Conservation (phyloP, 1,140 invertebrate genomes). For the Leptopilina boulardi region DNA sequence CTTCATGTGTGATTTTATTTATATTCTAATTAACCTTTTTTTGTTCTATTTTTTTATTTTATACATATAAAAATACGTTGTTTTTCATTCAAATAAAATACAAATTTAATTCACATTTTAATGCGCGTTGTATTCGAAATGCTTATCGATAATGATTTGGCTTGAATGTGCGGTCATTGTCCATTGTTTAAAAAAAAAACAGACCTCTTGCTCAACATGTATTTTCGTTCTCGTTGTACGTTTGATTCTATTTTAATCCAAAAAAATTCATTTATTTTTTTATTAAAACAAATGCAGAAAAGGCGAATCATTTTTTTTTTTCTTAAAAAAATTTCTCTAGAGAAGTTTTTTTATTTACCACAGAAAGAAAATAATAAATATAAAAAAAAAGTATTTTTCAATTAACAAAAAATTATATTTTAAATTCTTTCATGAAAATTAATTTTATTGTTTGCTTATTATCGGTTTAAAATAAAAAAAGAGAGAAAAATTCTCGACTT, state of each 20-base stretch:
- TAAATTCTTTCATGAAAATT: neutral
- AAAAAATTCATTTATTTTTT: too few species aligned
- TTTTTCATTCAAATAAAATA: neutral
- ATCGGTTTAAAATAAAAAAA: neutral
- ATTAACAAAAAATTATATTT: neutral
- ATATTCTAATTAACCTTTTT: neutral
- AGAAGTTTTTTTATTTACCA: too few species aligned
- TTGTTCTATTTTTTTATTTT: neutral
- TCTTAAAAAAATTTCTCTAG: too few species aligned
- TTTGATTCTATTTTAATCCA: slow-evolving; percentile 32
- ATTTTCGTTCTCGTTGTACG: slow-evolving; percentile 33
- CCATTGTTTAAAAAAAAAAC: slow-evolving; percentile 28
- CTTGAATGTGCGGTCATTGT: slow-evolving; percentile 40
- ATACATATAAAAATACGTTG: neutral
- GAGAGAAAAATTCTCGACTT: neutral
- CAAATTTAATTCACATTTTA: neutral
- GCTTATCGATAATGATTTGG: slow-evolving; percentile 26
- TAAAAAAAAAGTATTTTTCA: too few species aligned
- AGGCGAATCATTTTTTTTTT: too few species aligned
- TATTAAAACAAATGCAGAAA: too few species aligned
- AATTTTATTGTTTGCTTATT: neutral
- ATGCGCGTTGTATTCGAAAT: neutral
- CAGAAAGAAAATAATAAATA: too few species aligned
- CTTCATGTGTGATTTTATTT: neutral
- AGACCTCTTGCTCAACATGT: slow-evolving; percentile 32